Evolutionary conservation across 2,113 vertebrate genomes (phyloP), one percentile per base, ranked within the genome.

Genomic region (Willisornis vidua): DNA sequence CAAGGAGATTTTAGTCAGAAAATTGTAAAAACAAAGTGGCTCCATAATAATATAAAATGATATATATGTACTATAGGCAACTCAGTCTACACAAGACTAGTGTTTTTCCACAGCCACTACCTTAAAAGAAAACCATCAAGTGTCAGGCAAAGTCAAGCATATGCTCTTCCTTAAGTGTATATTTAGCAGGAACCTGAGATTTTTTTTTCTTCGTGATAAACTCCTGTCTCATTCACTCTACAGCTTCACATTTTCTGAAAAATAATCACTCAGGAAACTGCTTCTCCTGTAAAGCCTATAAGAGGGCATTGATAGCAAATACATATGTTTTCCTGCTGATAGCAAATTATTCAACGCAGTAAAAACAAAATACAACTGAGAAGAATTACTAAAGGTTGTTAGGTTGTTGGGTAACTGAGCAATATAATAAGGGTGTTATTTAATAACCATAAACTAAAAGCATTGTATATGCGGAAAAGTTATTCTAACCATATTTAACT

Each of bases 51-150:
- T 16, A 23, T 58, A 62, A 58, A 83, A 65, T 67, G 12, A 9
- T 29, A 62, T n/a, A 4, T 31, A 14, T 41, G 23, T 54, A 31
- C 24, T 58, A 9, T 14, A 12, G 0, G 1, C 28, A 75, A 66
- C 10, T 75, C 23, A 59, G 3, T 51, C 54, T 54, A 33, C 12
- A 20, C 10, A 79, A 45, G 9, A 61, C 45, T 17, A 61, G 43
- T 37, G 17, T 8, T 49, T 78, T 72, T 65, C 16, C 1, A 4
- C 26, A 66, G 13, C 37, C 75, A 17, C 19, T 70, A 4, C 24
- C 31, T 59, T 75, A 29, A 52, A 79, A 72, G 28, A 51, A 76
- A 87, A 62, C 5, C 7, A 37, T 17, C 5, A 31, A 25, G 6
- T n/a, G 11, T 73, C 23, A 87, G 35, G 29, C 16, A 79, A 76